phyloP scores from a whole-genome alignment of 2,888 invertebrate species.

The Alloscopus bannaensis region DNA sequence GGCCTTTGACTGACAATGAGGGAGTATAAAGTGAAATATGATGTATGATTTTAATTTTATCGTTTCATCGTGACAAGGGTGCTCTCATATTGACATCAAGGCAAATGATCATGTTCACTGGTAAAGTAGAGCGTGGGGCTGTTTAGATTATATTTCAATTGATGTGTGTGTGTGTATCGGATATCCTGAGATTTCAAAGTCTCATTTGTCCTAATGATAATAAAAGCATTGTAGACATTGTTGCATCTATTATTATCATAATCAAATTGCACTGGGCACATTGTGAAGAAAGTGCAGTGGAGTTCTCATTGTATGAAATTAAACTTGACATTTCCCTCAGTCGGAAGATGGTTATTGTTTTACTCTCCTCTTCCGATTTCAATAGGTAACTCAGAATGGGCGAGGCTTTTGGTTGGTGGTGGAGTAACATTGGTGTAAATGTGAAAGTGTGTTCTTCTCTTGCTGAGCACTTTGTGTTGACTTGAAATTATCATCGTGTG shows the following conservation, averaged over 20 bases:
- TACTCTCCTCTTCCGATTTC: slow-evolving; percentile 39
- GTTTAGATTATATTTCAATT: neutral
- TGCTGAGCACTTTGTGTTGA: neutral
- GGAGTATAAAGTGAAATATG: slow-evolving; percentile 20
- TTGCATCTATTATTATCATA: slow-evolving; percentile 16
- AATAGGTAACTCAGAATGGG: neutral
- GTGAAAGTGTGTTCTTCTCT: neutral
- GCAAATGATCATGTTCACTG: slow-evolving; percentile 35
- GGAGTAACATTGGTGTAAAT: neutral
- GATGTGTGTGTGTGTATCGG: slow-evolving; percentile 24
- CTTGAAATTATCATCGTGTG: too few relatives aligned
- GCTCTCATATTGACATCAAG: neutral
- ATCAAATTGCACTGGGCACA: neutral
- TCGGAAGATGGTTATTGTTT: slow-evolving; percentile 45
- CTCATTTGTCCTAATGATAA: neutral
- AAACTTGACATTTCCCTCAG: slow-evolving; percentile 53
- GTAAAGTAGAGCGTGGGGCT: slow-evolving; percentile 48
- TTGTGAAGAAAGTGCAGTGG: neutral
- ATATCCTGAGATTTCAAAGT: slow-evolving; percentile 28
- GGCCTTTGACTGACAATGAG: slow-evolving; percentile 1
- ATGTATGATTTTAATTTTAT: slow-evolving; percentile 21
- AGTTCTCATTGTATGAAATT: slow-evolving; percentile 26
- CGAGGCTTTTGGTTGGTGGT: neutral
- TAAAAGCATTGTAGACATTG: neutral
- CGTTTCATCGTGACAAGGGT: neutral